Evolutionary conservation across 2,888 invertebrate genomes (phyloP).

Genomic region (Agrotis exclamationis): DNA sequence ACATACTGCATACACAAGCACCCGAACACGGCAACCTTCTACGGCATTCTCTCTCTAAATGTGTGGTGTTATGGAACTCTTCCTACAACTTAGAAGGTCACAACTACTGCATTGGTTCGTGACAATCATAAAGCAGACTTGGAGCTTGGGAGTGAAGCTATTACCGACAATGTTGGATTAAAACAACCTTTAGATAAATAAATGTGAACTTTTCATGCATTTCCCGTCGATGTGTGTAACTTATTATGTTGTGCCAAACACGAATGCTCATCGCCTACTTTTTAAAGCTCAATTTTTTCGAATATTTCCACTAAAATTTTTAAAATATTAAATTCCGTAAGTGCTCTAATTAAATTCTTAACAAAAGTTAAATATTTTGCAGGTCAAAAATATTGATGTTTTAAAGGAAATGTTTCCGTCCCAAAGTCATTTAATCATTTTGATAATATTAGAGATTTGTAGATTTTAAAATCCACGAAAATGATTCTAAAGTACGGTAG

Average conservation of each 20-base stretch:
- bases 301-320: constrained; percentile 33
- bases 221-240: constrained; percentile 53
- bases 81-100: constrained; percentile 16
- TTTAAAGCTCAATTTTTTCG: constrained; percentile 55
- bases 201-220: constrained; percentile 56
- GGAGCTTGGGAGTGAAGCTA: constrained; percentile 11
- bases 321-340: constrained; percentile 40
- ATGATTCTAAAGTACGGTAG: constrained; percentile 67
- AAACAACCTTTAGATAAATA: constrained; percentile 46
- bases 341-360: constrained; percentile 48
- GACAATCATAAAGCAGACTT: constrained; percentile 10
- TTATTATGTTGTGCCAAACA: constrained; percentile 70
- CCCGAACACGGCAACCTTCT: constrained; percentile 4
- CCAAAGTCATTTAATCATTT: constrained; percentile 88
- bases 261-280: constrained; percentile 60
- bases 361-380: constrained; percentile 63
- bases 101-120: neutral
- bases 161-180: constrained; percentile 22
- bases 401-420: constrained; percentile 88
- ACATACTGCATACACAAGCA: constrained; percentile 41
- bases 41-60: constrained; percentile 18
- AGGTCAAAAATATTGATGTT: constrained; percentile 66
- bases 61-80: constrained; percentile 22
- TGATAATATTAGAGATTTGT: constrained; percentile 75
- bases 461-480: constrained; percentile 74